Conservation (phyloP, 2,113 vertebrate genomes). For the Uropsilus gracilis region DNA sequence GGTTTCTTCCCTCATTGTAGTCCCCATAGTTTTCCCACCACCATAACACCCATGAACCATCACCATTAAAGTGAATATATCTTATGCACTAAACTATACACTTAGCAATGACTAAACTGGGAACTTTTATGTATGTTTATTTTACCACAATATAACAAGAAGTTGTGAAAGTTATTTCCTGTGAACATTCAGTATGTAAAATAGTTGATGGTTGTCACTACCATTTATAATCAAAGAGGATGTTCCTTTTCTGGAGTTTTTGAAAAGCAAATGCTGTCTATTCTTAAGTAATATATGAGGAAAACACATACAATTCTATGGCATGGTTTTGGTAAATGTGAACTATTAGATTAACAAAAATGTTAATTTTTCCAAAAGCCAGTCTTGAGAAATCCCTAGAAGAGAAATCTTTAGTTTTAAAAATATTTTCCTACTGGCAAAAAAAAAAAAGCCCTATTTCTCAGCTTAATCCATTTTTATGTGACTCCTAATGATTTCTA, state of each 20-base stretch:
- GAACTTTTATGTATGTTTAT: background rate
- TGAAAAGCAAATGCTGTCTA: constrained; percentile 2
- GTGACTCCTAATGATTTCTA: background rate
- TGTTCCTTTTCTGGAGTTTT: background rate
- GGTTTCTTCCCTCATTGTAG: no score
- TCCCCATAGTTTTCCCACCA: no score
- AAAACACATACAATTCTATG: background rate
- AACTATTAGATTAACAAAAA: background rate
- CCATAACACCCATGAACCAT: no score
- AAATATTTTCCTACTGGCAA: background rate
- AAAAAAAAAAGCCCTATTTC: background rate
- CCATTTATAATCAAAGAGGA: background rate
- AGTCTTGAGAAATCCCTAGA: background rate
- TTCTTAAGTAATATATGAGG: background rate
- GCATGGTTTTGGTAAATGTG: background rate
- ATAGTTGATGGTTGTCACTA: background rate
- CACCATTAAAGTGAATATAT: background rate
- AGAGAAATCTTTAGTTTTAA: constrained; percentile 26
- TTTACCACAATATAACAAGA: background rate
- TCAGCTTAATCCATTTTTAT: background rate
- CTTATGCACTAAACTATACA: background rate
- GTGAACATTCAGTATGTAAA: background rate
- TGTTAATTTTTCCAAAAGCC: background rate
- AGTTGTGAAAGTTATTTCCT: constrained; percentile 13
- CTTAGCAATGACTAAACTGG: background rate